Percentiles rank a stretch among this genome's conserved stretches.
These are phyloP conservation scores for Lochmaea crataegi DNA, from an alignment of 2,888 invertebrate genomes.

Conservation along the genomic window DNA sequence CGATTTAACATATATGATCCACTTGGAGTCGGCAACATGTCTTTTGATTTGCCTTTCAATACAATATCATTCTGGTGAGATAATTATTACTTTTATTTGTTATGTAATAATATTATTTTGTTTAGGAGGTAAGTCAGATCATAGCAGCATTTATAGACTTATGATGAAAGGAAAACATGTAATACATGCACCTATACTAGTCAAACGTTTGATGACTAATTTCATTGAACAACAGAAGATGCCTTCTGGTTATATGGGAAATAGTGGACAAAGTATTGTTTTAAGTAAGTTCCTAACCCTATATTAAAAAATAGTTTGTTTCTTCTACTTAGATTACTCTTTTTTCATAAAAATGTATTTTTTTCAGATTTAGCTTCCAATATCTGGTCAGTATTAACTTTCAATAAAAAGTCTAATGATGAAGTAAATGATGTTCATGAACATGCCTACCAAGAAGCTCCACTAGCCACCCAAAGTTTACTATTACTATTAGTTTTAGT, in stretches of 20 bases:
- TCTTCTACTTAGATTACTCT: neutral
- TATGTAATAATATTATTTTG: neutral
- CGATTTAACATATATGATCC: conserved; percentile 85
- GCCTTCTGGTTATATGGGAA: conserved; percentile 77
- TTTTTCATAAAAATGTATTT: neutral
- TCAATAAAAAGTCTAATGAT: conserved; percentile 67
- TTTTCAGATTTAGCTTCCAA: conserved; percentile 69
- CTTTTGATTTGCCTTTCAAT: conserved; percentile 89
- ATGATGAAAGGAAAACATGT: conserved; percentile 77
- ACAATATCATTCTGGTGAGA: conserved; percentile 77
- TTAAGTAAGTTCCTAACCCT: conserved; percentile 68
- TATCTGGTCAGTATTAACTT: conserved; percentile 84
- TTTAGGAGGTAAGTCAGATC: conserved; percentile 67
- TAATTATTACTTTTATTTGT: neutral
- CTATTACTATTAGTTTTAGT: conserved; percentile 87
- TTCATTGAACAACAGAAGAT: conserved; percentile 76
- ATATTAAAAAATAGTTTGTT: neutral
- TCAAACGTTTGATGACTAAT: conserved; percentile 84
- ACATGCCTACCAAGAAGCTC: conserved; percentile 68
- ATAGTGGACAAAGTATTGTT: conserved; percentile 74
- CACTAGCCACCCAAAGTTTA: conserved; percentile 91
- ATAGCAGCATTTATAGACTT: conserved; percentile 77
- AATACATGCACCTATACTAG: conserved; percentile 81
- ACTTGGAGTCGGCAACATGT: conserved; percentile 89
- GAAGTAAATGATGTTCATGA: conserved; percentile 47